Conservation (phyloP, 92 coral and sea anemone species). For the Siderastrea radians region DNA sequence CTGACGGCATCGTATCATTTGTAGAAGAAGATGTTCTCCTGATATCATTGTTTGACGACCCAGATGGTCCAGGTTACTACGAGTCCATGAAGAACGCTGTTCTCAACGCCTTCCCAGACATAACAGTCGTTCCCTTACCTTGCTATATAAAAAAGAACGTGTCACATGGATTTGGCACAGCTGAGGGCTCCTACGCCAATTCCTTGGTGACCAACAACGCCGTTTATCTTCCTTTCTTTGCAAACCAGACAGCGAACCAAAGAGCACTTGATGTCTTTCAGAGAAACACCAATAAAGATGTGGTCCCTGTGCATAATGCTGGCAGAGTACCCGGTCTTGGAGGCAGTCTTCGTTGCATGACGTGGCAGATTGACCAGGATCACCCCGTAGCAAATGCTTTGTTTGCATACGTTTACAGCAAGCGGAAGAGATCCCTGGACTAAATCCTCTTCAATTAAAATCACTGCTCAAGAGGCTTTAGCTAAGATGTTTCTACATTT, state of each 20-base stretch:
- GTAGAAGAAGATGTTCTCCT: constrained; percentile 75
- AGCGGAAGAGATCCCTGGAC: not conserved
- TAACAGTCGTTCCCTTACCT: constrained; percentile 67
- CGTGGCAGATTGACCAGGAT: constrained; percentile 80
- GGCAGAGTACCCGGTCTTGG: constrained; percentile 73
- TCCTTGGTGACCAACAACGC: constrained; percentile 89
- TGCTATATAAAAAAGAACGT: constrained; percentile 52
- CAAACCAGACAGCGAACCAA: constrained; percentile 60
- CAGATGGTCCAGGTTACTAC: constrained; percentile 56
- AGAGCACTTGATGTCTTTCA: constrained; percentile 67
- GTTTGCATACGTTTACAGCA: constrained; percentile 55
- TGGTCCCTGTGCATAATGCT: constrained; percentile 73
- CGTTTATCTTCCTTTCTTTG: constrained; percentile 75
- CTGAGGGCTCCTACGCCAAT: constrained; percentile 83
- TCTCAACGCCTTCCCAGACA: constrained; percentile 62
- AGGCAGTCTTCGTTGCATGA: constrained; percentile 88
- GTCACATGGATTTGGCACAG: constrained; percentile 64
- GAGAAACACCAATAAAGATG: constrained; percentile 67
- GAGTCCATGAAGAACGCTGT: constrained; percentile 65
- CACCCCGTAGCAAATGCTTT: constrained; percentile 77
- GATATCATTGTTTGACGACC: constrained; percentile 59
- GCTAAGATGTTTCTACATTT: no score
- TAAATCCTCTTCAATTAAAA: not conserved
- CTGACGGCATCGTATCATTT: constrained; percentile 83
- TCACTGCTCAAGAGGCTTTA: not conserved